Conservation (phyloP, 2,888 invertebrate species). For the Asteroscopus sphinx region DNA sequence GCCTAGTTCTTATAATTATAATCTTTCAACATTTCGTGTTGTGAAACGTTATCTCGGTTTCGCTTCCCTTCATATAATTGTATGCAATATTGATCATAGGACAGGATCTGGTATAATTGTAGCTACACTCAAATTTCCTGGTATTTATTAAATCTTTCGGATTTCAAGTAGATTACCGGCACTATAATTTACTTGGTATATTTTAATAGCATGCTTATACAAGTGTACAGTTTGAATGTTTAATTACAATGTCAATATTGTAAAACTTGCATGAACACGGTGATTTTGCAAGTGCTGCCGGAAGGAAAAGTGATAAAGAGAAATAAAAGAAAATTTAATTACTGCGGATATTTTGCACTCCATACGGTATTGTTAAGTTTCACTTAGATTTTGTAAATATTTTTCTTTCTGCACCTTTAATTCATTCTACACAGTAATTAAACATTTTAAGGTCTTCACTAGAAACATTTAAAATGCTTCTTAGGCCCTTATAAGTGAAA, state of each 20-base stretch:
- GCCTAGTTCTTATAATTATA: conserved; percentile 28
- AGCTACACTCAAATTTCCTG: conserved; percentile 10
- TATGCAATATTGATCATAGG: conserved; percentile 14
- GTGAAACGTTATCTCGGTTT: conserved; percentile 21
- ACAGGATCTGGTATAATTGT: conserved; percentile 6
- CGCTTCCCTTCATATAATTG: conserved; percentile 37
- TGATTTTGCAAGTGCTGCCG: conserved; percentile 20
- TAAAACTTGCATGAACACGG: conserved; percentile 7
- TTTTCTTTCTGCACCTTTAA: conserved; percentile 14
- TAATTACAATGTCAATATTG: conserved; percentile 25
- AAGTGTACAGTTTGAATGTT: conserved; percentile 28
- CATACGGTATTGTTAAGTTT: conserved; percentile 17
- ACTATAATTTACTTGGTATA: conserved; percentile 43
- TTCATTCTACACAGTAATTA: conserved; percentile 25
- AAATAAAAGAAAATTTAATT: conserved; percentile 19
- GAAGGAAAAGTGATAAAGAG: conserved; percentile 12
- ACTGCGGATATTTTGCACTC: conserved; percentile 9
- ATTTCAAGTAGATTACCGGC: conserved; percentile 18
- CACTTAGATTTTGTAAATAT: conserved; percentile 6
- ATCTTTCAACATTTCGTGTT: conserved; percentile 18
- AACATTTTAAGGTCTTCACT: conserved; percentile 25
- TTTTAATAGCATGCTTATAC: conserved; percentile 35
- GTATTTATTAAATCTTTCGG: conserved; percentile 37
- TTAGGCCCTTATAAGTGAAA: conserved; percentile 23
- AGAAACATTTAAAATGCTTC: conserved; percentile 38